Base-by-base conservation (phyloP, 2,888 invertebrate genomes). In the Trachelus troglodyta region DNA sequence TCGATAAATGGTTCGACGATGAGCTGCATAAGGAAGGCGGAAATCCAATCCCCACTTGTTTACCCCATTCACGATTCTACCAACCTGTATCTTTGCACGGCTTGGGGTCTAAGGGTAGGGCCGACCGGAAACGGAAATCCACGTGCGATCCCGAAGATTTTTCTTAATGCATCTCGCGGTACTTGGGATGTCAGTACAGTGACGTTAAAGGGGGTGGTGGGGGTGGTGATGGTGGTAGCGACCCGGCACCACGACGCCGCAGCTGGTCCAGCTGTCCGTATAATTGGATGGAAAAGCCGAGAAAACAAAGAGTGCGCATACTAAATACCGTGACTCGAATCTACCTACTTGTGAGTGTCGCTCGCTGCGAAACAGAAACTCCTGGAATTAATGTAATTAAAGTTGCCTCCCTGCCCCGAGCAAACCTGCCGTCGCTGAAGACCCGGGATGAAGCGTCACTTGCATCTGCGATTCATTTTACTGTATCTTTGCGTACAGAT, bases 151-250 rank as follows among this genome's bases (percentile, higher is more conserved):
- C 23, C 6, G 56, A 23, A 23, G 56, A 56, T 23, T 56, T 23
- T 56, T 56, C 56, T 56, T 56, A 56, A 23, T 56, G 56, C 9
- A 23, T 6, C 1, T 23, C 6, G 2, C 6, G 40, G 23, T 23
- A 9, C 23, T 56, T 56, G 23, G 2, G 0, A 23, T 56, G 9
- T 9, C 56, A 0, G 56, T 56, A 56, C 23, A 23, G 56, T 9
- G 23, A 23, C 56, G 92, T 93, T 77, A 93, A 91, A 85, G 91
- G 94, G 68, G 93, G 92, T 79, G 23, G 37, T 4, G 82, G 83
- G 56, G 93, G 92, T 15, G 4, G 4, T 40, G 40, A 1, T 15
- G 15, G 15, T 40, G 23, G 0, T 23, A 23, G 23, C 23, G 15
- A 4, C 23, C 23, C 31, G 1, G 31, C 31, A 34, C 71, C 12